Percentiles rank a stretch among this genome's conserved stretches.
These are phyloP conservation scores for Cephus spinipes DNA, from an alignment of 2,888 invertebrate genomes.

Conservation along the genomic window DNA sequence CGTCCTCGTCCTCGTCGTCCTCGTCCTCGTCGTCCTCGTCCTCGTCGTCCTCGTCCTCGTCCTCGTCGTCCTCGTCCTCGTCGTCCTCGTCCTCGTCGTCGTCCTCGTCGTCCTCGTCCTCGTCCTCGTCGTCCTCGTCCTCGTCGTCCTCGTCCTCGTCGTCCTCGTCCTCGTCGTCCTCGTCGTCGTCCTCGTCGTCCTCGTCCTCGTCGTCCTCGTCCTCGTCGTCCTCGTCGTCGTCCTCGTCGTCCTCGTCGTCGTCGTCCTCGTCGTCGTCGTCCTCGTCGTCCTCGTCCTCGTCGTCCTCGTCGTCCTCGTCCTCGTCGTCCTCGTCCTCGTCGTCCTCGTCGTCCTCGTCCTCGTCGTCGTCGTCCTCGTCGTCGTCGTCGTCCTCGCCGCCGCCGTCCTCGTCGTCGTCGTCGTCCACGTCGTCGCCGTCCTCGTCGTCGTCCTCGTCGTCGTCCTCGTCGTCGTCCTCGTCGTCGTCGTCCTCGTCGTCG, in stretches of 20 bases:
- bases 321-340: conserved; percentile 12
- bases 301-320: conserved; percentile 10
- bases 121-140: background rate
- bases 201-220: background rate
- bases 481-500: background rate
- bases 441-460: no score
- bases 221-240: background rate
- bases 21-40: conserved; percentile 10
- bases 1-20: conserved; percentile 19
- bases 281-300: background rate
- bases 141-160: background rate
- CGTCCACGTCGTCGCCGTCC: no score
- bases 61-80: background rate
- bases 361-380: background rate
- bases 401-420: no score
- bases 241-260: conserved; percentile 1
- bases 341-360: background rate
- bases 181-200: background rate
- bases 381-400: background rate
- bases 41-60: conserved; percentile 11
- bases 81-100: no score
- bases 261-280: background rate
- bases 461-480: no score
- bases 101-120: no score
- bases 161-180: background rate